Percentiles rank a stretch among this genome's conserved stretches.
Conservation (phyloP, 2,888 invertebrate genomes). For the Eristalinus aeneus region DNA sequence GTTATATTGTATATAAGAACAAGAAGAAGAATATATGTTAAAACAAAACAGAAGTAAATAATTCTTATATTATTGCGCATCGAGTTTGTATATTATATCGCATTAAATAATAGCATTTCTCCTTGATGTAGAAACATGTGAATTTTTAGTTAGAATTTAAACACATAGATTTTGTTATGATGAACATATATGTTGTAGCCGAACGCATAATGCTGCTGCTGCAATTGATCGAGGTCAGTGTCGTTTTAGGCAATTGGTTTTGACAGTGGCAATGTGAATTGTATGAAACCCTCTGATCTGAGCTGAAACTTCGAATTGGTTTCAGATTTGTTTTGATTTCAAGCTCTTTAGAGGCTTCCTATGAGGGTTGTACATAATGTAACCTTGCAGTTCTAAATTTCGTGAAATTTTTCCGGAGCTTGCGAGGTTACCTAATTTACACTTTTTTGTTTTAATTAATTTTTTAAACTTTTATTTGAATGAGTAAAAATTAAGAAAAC, state of each 20-base stretch:
- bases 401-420: neutral
- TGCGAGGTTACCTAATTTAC: neutral
- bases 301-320: slow-evolving; percentile 32
- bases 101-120: slow-evolving; percentile 30
- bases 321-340: neutral
- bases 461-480: neutral
- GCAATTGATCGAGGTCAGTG: slow-evolving; percentile 53
- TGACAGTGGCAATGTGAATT: neutral
- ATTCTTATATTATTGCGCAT: slow-evolving; percentile 30
- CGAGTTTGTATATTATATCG: slow-evolving; percentile 58
- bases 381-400: neutral
- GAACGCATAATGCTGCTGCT: neutral
- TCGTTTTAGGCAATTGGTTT: slow-evolving; percentile 71
- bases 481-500: neutral
- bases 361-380: neutral
- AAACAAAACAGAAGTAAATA: slow-evolving; percentile 21
- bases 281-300: slow-evolving; percentile 24
- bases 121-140: neutral
- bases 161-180: slow-evolving; percentile 9
- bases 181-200: neutral
- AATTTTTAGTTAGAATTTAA: neutral
- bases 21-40: slow-evolving; percentile 27
- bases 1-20: slow-evolving; percentile 56
- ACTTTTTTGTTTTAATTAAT: neutral
- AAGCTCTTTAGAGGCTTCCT: neutral